These are phyloP conservation scores for Microctonus brassicae DNA, from an alignment of 2,888 invertebrate species.

Conservation along the genomic window DNA sequence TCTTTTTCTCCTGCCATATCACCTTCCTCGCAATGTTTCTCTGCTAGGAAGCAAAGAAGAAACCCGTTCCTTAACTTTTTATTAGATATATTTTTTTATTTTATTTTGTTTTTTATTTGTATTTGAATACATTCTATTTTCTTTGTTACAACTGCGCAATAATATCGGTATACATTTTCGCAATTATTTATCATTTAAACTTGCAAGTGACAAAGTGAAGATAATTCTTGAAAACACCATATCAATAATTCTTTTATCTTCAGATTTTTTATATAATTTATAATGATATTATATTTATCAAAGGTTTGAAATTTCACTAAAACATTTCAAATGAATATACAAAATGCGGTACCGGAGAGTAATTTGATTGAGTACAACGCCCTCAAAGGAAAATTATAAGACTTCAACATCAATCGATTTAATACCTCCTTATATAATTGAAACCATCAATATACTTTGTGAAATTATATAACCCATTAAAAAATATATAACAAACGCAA, in stretches of 20 bases:
- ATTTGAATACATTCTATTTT: background rate
- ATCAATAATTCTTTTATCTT: background rate
- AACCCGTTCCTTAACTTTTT: background rate
- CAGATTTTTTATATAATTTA: background rate
- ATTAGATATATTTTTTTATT: background rate
- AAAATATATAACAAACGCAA: too few relatives aligned
- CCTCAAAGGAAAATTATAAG: too few relatives aligned
- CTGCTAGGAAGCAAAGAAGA: background rate
- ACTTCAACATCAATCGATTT: too few relatives aligned
- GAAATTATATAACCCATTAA: too few relatives aligned
- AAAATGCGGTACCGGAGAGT: too few relatives aligned
- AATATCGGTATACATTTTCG: background rate
- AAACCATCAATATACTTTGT: too few relatives aligned
- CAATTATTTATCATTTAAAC: background rate
- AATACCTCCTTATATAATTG: too few relatives aligned
- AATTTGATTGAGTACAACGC: too few relatives aligned
- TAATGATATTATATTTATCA: background rate
- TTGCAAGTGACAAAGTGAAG: too few relatives aligned
- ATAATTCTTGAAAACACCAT: too few relatives aligned
- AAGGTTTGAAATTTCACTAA: background rate
- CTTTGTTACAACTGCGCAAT: background rate
- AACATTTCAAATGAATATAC: background rate
- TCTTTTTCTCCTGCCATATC: background rate
- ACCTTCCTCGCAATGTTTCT: background rate
- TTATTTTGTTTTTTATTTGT: background rate